These are phyloP conservation scores for Danionella dracula DNA, from an alignment of 2,797 vertebrate genomes.

Conservation along the genomic window DNA sequence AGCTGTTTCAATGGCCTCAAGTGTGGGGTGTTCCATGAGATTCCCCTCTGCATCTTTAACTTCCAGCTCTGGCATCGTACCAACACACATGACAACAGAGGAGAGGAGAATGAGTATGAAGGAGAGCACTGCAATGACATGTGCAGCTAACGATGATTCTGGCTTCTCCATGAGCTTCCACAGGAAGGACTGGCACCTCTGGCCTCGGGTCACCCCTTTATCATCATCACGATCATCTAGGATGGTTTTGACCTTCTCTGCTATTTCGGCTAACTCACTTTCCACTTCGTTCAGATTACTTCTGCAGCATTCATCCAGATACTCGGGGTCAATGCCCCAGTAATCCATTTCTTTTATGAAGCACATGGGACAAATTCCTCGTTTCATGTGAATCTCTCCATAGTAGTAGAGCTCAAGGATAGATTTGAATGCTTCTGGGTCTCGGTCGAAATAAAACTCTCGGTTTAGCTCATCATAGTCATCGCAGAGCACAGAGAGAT, in stretches of 20 bases:
- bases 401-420: slow-evolving; percentile 88
- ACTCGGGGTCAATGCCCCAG: slow-evolving; percentile 86
- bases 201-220: slow-evolving; percentile 75
- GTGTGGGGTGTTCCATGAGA: slow-evolving; percentile 80
- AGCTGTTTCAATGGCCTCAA: slow-evolving; percentile 89
- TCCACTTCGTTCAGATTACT: slow-evolving; percentile 82
- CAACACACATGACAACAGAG: slow-evolving; percentile 90
- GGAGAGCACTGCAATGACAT: slow-evolving; percentile 83
- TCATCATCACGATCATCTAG: slow-evolving; percentile 85
- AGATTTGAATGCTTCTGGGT: slow-evolving; percentile 90
- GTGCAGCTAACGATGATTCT: slow-evolving; percentile 84
- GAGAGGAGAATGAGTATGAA: slow-evolving; percentile 91
- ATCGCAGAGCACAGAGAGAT: slow-evolving; percentile 81
- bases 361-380: slow-evolving; percentile 91
- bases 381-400: slow-evolving; percentile 92
- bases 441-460: slow-evolving; percentile 96
- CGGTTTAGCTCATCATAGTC: slow-evolving; percentile 86
- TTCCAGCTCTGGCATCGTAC: slow-evolving; percentile 93
- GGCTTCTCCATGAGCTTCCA: slow-evolving; percentile 98
- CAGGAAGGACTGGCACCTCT: slow-evolving; percentile 78
- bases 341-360: slow-evolving; percentile 97
- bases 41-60: slow-evolving; percentile 79
- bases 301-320: slow-evolving; percentile 89
- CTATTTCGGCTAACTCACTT: slow-evolving; percentile 88
- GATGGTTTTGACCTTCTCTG: slow-evolving; percentile 84